Evolutionary conservation across 2,797 vertebrate genomes (phyloP), one percentile per base, ranked within the genome.

Genomic region (Lepilemur ruficaudatus): DNA sequence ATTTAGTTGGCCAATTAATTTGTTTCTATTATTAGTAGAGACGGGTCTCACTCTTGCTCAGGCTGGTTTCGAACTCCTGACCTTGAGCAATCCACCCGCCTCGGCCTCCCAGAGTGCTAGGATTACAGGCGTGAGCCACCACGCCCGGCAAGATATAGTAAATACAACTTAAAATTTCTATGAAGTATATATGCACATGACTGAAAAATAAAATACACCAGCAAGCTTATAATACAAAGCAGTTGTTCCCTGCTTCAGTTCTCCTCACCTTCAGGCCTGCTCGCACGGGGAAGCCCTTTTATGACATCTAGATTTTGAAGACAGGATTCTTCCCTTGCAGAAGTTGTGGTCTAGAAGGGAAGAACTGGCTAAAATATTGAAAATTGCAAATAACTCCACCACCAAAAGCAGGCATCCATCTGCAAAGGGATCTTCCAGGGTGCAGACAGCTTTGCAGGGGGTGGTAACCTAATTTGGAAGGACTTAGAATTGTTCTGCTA

Each of bases 211-310:
- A 73, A 91, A 41, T 15, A 8, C 3, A 9, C 14, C 17, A n/a
- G 38, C 5, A 35, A 32, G n/a, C 30, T 80, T 55, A 13, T 13
- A 7, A 50, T 38, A 18, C 22, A 79, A 63, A 52, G 18, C 18
- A 0, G 4, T 2, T 7, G 5, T 35, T 46, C 5, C 15, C 52
- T 25, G 14, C 11, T 5, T 3, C 4, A 4, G 5, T 0, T 32
- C 7, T 10, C n/a, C 70, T 12, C 9, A 3, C 28, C 41, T 32
- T 14, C 46, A 14, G 72, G 46, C 22, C 50, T 7, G 10, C 38
- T 22, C 18, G 23, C 61, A 4, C 4, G 0, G 28, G 84, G 63
- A 73, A 79, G 7, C 38, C 20, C 25, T 46, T 25, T 17, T 12
- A 1, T 7, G 46, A 55, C 23, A 2, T n/a, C 35, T 48, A 7